A percentile compares a stretch with the other conserved stretches of the same genome.
These are phyloP conservation scores for Syritta pipiens DNA, from an alignment of 2,888 invertebrate species.

Conservation along the genomic window DNA sequence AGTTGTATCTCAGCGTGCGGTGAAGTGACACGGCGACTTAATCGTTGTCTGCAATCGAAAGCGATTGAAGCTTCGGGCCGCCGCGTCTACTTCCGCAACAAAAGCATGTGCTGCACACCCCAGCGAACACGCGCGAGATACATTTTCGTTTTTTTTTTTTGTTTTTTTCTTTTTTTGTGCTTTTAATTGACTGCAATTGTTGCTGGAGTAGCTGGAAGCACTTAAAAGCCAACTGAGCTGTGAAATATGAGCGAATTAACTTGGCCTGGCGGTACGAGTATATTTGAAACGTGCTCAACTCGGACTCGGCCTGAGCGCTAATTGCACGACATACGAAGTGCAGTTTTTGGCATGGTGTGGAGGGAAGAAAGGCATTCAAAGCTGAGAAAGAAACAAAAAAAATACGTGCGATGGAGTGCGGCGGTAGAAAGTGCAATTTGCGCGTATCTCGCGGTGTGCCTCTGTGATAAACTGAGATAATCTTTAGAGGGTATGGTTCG, in stretches of 20 bases:
- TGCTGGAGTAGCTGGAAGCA: constrained; percentile 49
- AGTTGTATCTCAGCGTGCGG: background rate
- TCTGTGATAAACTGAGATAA: background rate
- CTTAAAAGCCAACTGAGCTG: constrained; percentile 63
- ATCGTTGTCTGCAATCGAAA: background rate
- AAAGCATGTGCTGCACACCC: constrained; percentile 47
- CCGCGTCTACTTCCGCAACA: no score
- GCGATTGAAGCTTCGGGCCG: no score
- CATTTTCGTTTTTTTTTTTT: no score
- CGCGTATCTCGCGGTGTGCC: background rate
- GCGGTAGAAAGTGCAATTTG: background rate
- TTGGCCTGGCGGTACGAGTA: constrained; percentile 8
- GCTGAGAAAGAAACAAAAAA: background rate
- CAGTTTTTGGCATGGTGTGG: no score
- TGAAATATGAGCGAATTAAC: constrained; percentile 62
- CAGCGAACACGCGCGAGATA: constrained; percentile 49
- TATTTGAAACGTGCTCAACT: constrained; percentile 1
- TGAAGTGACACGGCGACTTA: no score
- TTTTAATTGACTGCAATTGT: constrained; percentile 58
- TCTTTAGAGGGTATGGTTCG: background rate
- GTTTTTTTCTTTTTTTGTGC: no score
- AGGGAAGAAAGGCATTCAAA: no score
- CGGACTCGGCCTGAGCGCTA: background rate
- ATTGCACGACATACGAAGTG: constrained; percentile 16
- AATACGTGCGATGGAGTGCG: no score